Percentiles rank a stretch among this genome's conserved stretches.
Evolutionary conservation across 2,113 vertebrate species (phyloP).

Genomic region (Macquaria australasica): DNA sequence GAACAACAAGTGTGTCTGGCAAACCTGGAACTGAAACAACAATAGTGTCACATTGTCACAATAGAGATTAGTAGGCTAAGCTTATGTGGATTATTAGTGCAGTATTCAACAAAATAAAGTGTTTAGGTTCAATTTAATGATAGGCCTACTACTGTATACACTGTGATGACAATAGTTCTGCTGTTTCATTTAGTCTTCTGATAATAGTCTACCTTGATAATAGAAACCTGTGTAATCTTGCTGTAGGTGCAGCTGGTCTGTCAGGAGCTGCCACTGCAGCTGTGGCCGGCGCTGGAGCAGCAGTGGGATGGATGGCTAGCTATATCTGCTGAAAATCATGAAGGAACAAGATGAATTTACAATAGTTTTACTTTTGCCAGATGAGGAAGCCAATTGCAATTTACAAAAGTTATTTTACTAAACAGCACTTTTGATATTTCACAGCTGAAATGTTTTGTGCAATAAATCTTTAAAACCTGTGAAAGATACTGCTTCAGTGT

Average conservation of each 20-base stretch:
- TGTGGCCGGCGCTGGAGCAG: no score
- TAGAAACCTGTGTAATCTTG: not conserved
- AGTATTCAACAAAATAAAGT: not conserved
- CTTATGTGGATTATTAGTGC: no score
- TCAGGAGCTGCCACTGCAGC: not conserved
- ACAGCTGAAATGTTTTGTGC: not conserved
- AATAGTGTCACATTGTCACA: no score
- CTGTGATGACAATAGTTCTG: no score
- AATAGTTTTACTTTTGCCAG: no score
- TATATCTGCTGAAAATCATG: not conserved
- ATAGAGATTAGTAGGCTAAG: no score
- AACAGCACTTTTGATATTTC: not conserved
- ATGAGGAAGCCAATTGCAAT: not conserved
- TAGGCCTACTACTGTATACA: no score
- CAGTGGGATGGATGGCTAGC: no score
- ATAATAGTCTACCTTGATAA: no score
- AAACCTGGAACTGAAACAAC: no score
- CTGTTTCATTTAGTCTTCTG: not conserved
- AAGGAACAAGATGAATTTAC: not conserved
- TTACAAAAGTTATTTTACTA: not conserved
- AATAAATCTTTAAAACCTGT: not conserved
- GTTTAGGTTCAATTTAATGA: not conserved
- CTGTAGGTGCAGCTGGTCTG: constrained; percentile 41
- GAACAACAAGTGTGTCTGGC: no score
- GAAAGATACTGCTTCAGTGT: not conserved